Evolutionary conservation across 2,113 vertebrate genomes (phyloP).

Genomic region (Ploceus nigricollis): DNA sequence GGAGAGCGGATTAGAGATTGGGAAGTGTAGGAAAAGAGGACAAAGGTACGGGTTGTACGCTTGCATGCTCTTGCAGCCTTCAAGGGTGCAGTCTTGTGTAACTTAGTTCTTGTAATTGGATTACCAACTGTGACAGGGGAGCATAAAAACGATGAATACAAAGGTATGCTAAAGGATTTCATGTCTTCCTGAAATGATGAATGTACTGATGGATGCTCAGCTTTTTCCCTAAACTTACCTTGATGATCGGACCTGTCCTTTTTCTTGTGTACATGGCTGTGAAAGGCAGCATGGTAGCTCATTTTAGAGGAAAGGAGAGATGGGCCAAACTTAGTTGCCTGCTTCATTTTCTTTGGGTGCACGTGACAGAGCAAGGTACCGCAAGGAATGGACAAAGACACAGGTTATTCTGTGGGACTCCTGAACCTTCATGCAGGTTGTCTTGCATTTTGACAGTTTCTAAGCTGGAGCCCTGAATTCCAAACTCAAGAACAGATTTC

Average conservation of each 20-base stretch:
- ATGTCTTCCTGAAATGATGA: neutral
- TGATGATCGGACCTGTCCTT: neutral
- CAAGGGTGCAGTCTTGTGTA: neutral
- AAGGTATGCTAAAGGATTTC: neutral
- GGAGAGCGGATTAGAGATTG: neutral
- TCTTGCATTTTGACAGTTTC: neutral
- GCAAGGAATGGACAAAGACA: neutral
- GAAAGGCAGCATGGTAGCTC: neutral
- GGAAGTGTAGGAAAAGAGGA: neutral
- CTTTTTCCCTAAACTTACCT: neutral
- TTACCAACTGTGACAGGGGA: neutral
- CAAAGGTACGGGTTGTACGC: neutral
- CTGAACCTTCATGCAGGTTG: neutral
- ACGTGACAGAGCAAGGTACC: neutral
- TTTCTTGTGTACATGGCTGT: fast-evolving
- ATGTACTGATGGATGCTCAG: neutral
- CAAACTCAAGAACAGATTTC: neutral
- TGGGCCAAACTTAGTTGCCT: neutral
- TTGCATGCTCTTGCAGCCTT: neutral
- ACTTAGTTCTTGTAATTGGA: neutral
- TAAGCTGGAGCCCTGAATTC: neutral
- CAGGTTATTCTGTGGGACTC: neutral
- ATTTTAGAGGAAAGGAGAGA: neutral
- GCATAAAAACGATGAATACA: neutral
- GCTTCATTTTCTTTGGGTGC: neutral